These are phyloP conservation scores for Hippocampus mohnikei DNA, from an alignment of 2,113 vertebrate species.

Conservation along the genomic window DNA sequence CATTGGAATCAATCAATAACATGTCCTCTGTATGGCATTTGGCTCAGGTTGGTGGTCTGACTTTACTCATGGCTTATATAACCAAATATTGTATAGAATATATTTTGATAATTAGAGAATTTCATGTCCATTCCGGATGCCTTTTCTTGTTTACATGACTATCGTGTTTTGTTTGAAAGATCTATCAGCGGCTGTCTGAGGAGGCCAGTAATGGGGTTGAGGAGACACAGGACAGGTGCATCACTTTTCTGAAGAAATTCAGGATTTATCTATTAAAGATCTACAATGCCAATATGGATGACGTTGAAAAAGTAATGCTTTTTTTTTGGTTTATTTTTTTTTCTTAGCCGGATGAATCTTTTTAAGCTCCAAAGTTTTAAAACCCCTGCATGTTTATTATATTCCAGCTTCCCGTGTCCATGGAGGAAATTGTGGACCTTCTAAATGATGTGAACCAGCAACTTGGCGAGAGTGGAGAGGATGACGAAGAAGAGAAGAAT, in stretches of 20 bases:
- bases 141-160: neutral
- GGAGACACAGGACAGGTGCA: constrained; percentile 86
- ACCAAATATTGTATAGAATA: neutral
- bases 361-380: neutral
- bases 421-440: constrained; percentile 88
- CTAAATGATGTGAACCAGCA: constrained; percentile 86
- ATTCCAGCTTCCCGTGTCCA: constrained; percentile 82
- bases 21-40: constrained; percentile 89
- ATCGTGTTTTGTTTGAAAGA: constrained; percentile 63
- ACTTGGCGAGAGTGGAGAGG: constrained; percentile 79
- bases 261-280: constrained; percentile 83
- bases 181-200: constrained; percentile 89
- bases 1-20: constrained; percentile 86
- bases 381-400: constrained; percentile 10
- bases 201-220: constrained; percentile 84
- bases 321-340: neutral
- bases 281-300: constrained; percentile 73
- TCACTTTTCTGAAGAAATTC: constrained; percentile 80
- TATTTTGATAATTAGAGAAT: neutral
- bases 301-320: constrained; percentile 78
- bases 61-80: neutral
- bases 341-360: neutral
- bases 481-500: constrained; percentile 59
- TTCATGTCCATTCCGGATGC: neutral
- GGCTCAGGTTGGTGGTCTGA: constrained; percentile 75